Percentiles rank a stretch among this genome's conserved stretches.
phyloP scores from a whole-genome alignment of 2,888 invertebrate genomes.

The Nemotelus pantherinus region DNA sequence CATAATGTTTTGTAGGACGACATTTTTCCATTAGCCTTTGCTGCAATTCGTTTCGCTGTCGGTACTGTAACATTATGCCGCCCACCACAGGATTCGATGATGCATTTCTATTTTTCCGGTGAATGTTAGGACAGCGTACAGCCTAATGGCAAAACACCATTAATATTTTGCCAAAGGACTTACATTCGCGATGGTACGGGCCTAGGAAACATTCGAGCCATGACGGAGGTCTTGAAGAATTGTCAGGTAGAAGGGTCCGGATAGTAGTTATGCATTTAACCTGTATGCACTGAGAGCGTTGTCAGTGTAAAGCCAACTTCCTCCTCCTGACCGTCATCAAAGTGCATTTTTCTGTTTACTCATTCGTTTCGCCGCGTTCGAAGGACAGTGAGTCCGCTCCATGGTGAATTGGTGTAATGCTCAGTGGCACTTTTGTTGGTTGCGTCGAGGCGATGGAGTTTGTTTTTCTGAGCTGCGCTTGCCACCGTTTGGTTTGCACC shows the following conservation, averaged over 20 bases:
- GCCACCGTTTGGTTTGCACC: background rate
- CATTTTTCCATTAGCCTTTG: constrained; percentile 35
- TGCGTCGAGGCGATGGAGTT: background rate
- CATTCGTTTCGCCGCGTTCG: constrained; percentile 26
- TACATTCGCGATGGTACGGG: constrained; percentile 1
- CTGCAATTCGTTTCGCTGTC: constrained; percentile 8
- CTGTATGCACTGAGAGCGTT: constrained; percentile 1
- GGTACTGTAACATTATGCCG: background rate
- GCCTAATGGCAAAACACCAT: constrained; percentile 29
- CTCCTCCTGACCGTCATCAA: constrained; percentile 4
- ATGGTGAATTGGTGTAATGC: constrained; percentile 39
- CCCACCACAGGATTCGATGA: background rate
- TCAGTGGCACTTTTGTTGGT: constrained; percentile 13
- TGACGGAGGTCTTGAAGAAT: constrained; percentile 31
- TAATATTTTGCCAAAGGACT: constrained; percentile 42
- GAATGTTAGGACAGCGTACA: background rate
- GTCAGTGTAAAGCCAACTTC: constrained; percentile 1
- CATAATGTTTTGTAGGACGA: constrained; percentile 16
- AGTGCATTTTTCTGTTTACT: constrained; percentile 41
- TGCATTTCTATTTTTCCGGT: constrained; percentile 33
- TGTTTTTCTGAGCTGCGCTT: constrained; percentile 20
- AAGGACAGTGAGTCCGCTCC: constrained; percentile 34
- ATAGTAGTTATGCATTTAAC: constrained; percentile 5
- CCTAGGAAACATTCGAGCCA: constrained; percentile 9
- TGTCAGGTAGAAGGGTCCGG: constrained; percentile 26